Base-by-base conservation (phyloP, 1,140 invertebrate species). In the Drosophila mayri region DNA sequence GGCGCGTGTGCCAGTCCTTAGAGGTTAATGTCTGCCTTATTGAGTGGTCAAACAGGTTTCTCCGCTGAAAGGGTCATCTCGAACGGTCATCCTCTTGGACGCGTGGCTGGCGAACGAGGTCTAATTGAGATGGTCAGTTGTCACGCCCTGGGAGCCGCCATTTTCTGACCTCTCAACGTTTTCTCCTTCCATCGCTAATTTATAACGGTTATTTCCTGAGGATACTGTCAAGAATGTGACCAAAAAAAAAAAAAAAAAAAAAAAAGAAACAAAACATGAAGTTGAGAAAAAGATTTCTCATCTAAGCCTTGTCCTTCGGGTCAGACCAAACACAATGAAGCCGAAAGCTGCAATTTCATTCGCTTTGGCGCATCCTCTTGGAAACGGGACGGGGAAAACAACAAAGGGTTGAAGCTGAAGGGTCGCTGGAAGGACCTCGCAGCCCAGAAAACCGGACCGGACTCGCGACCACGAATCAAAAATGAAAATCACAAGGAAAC, bases 351-450 rank as follows among this genome's bases (percentile, higher is more conserved):
- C 78, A 85, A 79, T 85, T 90, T 81, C 60, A 79, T 67, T 80
- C 76, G 73, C 80, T 77, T 88, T 81, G 84, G 85, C 76, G 64
- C 84, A 87, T 88, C 84, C 80, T 77, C 58, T 58, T 25, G 40
- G 49, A 55, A 57, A 40, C 64, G 40, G 59, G 25, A 43, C 50
- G 38, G 22, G 55, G 18, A 60, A 78, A 54, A 68, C 25, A 75
- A 90, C 66, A 90, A 90, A 81, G 81, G 81, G 85, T 88, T 88
- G 77, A 76, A 74, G 76, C 84, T 85, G 70, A 80, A 88, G 80
- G 84, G 81, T 90, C 70, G 85, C 58, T 43, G 41, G 28, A 68
- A 57, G 72, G 60, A 68, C 55, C 68, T 75, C 55, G 57, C 62
- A 54, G 61, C 66, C 62, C 67, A 50, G n/a, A 68, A 85, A 90